Evolutionary conservation across 2,888 invertebrate species (phyloP).

Genomic region (Tipula helvola): DNA sequence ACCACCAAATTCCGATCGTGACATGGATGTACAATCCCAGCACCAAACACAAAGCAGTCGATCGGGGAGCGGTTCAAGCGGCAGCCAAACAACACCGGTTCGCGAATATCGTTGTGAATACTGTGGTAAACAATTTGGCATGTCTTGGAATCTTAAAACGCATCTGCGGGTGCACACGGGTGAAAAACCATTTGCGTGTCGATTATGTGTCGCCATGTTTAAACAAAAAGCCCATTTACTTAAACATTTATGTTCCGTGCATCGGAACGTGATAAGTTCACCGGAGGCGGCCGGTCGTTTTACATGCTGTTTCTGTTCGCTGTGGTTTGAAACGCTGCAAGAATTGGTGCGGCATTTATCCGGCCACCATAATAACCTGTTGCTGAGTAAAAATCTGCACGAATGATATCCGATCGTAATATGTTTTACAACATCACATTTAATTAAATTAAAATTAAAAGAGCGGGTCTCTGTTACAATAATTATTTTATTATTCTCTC

Average conservation of each 20-base stretch:
- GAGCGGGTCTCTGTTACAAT: background rate
- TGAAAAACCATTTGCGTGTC: constrained; percentile 80
- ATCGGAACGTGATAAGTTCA: constrained; percentile 76
- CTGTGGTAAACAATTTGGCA: constrained; percentile 82
- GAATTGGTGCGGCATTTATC: constrained; percentile 78
- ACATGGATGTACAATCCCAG: background rate
- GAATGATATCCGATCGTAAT: constrained; percentile 39
- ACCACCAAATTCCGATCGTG: background rate
- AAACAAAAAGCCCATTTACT: constrained; percentile 81
- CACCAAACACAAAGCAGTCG: background rate
- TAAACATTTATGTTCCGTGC: constrained; percentile 80
- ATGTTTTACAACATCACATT: background rate
- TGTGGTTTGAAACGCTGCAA: constrained; percentile 74
- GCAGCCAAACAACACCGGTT: constrained; percentile 42
- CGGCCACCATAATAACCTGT: constrained; percentile 76
- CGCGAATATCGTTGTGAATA: constrained; percentile 80
- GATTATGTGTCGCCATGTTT: constrained; percentile 82
- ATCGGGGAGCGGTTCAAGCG: constrained; percentile 18
- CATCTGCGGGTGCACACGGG: constrained; percentile 79
- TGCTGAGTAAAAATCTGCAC: constrained; percentile 76
- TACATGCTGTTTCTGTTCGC: constrained; percentile 78
- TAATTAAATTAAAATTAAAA: background rate
- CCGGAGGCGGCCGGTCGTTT: constrained; percentile 65
- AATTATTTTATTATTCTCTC: background rate
- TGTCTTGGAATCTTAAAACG: constrained; percentile 87